Percentiles rank a stretch among this genome's conserved stretches.
These are phyloP conservation scores for Cisticola juncidis DNA, from an alignment of 2,113 vertebrate species.

Conservation along the genomic window DNA sequence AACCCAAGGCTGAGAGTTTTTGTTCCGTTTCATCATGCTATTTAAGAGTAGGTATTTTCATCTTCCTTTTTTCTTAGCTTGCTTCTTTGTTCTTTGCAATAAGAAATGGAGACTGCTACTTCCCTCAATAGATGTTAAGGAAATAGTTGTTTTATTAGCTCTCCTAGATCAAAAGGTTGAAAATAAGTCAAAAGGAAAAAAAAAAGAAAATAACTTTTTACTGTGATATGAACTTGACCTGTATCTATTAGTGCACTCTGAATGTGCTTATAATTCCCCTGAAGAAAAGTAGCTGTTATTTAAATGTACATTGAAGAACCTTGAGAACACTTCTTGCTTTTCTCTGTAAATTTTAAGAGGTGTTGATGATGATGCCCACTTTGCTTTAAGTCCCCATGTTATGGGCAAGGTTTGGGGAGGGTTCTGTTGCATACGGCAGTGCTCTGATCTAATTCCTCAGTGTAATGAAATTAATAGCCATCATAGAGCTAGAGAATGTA, in stretches of 20 bases:
- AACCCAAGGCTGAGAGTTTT: neutral
- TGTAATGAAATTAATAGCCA: neutral
- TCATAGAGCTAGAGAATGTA: neutral
- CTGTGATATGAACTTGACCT: neutral
- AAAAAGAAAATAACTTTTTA: neutral
- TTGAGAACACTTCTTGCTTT: neutral
- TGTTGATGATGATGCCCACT: neutral
- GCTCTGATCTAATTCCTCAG: neutral
- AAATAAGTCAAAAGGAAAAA: neutral
- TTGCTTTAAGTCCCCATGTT: neutral
- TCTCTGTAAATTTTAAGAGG: neutral
- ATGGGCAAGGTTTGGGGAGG: neutral
- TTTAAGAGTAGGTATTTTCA: neutral
- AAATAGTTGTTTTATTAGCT: neutral
- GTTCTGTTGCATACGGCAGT: neutral
- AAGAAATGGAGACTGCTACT: neutral
- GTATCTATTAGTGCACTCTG: neutral
- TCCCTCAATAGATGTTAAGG: neutral
- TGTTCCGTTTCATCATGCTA: neutral
- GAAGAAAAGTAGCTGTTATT: neutral
- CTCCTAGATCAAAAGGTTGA: neutral
- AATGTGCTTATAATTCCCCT: neutral
- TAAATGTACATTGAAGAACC: neutral
- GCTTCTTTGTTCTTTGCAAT: neutral
- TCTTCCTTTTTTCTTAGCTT: neutral